Evolutionary conservation across 2,113 vertebrate species (phyloP), one percentile per base, ranked within the genome.

Genomic region (Calidris pygmaea): DNA sequence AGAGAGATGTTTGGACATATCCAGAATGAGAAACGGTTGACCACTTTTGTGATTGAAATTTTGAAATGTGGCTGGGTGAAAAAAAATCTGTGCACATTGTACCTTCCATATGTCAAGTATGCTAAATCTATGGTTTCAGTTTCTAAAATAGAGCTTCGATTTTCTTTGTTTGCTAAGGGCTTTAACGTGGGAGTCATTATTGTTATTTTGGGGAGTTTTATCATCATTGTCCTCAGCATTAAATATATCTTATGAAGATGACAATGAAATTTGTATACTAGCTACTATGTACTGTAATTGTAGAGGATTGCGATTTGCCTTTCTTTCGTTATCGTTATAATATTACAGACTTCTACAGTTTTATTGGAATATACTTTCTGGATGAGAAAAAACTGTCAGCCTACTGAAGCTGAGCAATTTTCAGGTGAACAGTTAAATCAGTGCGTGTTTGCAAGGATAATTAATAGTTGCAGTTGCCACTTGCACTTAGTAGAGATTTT

Each of bases 371-470:
- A 18, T 35, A 16, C 15, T 85, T 94, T 41, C 58, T 81, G 41
- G 41, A 50, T 5, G 12, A 71, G 13, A 65, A 77, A 58, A 93
- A 71, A 4, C 12, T 52, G 35, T 29, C 73, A 94, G 41, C 12
- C 21, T 43, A 21, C 12, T 48, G 21, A 73, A 75, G 50, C 50
- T 68, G 32, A 89, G 37, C n/a, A 67, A 30, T 87, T 88, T 96
- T 75, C 75, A 85, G 65, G 58, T 94, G 55, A 87, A 90, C 35
- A 59, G 41, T 80, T 70, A 91, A 90, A 82, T 95, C 74, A 81
- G 52, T 29, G 35, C 39, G 47, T 74, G 30, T 94, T 91, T 92
- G 43, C 41, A 37, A 14, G 76, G 39, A 72, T 93, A 90, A 93
- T 94, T 79, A 91, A 23, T 68, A 65, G 72, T 37, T 82, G 62